Conservation (phyloP, 2,797 vertebrate genomes). For the Sarcophilus harrisii region DNA sequence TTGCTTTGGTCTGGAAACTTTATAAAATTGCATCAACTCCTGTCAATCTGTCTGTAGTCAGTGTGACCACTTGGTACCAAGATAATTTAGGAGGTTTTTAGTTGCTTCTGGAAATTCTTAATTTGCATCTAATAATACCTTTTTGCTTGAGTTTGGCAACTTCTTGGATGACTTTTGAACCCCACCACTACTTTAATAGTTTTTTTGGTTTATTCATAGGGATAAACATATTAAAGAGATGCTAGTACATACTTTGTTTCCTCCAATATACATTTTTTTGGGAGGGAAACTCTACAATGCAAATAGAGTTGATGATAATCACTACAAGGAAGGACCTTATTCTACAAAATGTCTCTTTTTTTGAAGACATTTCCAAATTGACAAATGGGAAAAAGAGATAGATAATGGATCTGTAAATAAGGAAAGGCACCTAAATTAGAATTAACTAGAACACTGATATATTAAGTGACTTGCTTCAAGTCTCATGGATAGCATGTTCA, state of each 20-base stretch:
- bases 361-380: not conserved
- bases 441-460: not conserved
- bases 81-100: constrained; percentile 19
- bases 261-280: not conserved
- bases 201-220: not conserved
- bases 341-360: not conserved
- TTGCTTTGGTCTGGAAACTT: constrained; percentile 8
- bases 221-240: not conserved
- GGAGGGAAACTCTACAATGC: not conserved
- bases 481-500: not conserved
- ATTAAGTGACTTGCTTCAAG: not conserved
- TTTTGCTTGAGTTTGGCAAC: not conserved
- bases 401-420: not conserved
- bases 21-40: not conserved
- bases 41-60: constrained; percentile 25
- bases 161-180: not conserved
- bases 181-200: not conserved
- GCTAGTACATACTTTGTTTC: not conserved
- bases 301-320: not conserved
- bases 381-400: not conserved
- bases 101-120: not conserved
- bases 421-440: not conserved
- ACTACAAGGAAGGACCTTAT: not conserved
- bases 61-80: not conserved
- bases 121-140: not conserved